These are phyloP conservation scores for Trachelus tabidus DNA, from an alignment of 2,888 invertebrate genomes.

Conservation along the genomic window DNA sequence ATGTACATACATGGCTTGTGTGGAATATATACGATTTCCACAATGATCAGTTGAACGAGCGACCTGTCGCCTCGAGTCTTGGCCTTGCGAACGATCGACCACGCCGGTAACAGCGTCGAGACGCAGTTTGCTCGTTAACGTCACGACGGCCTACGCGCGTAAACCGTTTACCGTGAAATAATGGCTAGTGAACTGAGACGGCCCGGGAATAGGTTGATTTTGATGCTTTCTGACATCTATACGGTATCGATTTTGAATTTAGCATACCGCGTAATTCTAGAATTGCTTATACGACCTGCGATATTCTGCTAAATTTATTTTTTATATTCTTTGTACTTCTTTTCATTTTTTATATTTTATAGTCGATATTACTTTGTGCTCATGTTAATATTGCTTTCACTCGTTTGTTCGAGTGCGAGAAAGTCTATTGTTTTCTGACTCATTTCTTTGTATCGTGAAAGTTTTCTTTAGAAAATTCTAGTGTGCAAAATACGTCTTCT, in stretches of 20 bases:
- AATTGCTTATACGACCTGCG: background rate
- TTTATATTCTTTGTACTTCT: background rate
- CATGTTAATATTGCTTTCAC: background rate
- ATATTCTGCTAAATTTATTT: background rate
- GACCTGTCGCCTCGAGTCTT: background rate
- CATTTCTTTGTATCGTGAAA: background rate
- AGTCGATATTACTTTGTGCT: background rate
- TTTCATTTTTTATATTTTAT: background rate
- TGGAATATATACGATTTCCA: background rate
- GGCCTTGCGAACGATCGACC: background rate
- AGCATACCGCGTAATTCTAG: background rate
- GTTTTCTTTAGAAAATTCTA: background rate
- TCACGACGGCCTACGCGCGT: background rate
- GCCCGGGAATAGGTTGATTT: background rate
- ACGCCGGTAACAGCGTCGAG: background rate
- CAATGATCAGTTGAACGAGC: background rate
- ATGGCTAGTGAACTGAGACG: background rate
- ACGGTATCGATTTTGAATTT: background rate
- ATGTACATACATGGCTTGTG: background rate
- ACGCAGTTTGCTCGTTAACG: background rate
- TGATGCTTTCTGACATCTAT: background rate
- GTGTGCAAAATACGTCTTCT: background rate
- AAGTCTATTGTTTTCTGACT: background rate
- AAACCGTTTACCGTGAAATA: background rate
- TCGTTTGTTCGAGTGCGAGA: background rate